Base-by-base conservation (phyloP, 2,113 vertebrate species). In the Cephalopholis sonnerati region DNA sequence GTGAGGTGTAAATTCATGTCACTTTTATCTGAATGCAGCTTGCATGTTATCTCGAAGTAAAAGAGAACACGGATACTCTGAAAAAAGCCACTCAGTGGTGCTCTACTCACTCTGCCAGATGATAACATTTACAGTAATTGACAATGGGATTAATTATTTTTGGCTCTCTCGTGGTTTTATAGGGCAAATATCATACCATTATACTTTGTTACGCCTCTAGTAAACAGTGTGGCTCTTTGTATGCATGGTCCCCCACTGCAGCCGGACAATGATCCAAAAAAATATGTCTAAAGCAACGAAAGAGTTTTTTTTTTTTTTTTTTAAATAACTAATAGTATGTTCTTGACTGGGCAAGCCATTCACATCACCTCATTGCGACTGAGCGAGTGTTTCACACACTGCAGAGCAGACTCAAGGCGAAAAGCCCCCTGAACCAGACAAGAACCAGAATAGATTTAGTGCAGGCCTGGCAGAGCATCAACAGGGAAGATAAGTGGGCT, bases 121-220 rank as follows among this genome's bases (percentile, higher is more conserved):
- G 73, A 81, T 70, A 69, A 74, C 51, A 78, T 69, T 81, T n/a
- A 69, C 12, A 22, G 17, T 32, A 29, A 75, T 20, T 48, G 25
- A 80, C 22, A 55, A 63, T 50, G 9, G 5, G 54, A 32, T 73
- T 29, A 16, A n/a, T 18, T 76, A n/a, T 68, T 61, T 75, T 46
- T 8, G 57, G n/a, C 12, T 46, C 54, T 44, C 24, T 25, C 11
- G 5, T 0, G 18, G 48, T 51, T 70, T 69, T 74, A 10, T 29
- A 66, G 24, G 64, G 24, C 44, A 77, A 68, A 61, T 62, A 48
- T 50, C 32, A 5, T 13, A 27, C 2, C 50, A 15, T 9, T 44
- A 17, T 27, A 44, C 17, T 71, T 57, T 46, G 57, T 13, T 63
- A 57, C 13, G 2, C 36, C 25, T 25, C 27, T 18, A 5, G 22